Base-by-base conservation (phyloP, 2,888 invertebrate genomes). In the Pollenia amentaria region DNA sequence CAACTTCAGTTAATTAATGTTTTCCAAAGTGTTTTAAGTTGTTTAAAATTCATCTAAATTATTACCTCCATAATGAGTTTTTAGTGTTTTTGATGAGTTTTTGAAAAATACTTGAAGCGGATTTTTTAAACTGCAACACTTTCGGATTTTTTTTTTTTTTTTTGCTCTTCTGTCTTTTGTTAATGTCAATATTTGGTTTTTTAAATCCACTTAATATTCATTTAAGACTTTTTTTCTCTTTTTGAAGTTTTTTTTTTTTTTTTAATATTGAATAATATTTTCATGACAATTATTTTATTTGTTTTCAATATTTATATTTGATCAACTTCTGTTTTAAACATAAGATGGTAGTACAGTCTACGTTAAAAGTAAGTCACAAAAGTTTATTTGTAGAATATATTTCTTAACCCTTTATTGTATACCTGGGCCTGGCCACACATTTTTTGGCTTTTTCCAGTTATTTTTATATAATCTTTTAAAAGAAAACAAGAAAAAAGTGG, bases 1-100 rank as follows among this genome's bases (percentile, higher is more conserved):
- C 48, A 29, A 10, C 44, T 70, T 18, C n/a, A 57, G 60, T 82
- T 76, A 82, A 82, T 82, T 76, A 82, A 82, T 72, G 80, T 64
- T 57, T 65, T 55, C 14, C 12, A 42, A 78, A 79, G 82, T 83
- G 75, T 79, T 73, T 78, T 48, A 55, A 65, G 53, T 62, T 46
- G 62, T 82, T 81, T 73, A 44, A 42, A 51, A 64, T 38, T 64
- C 18, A 8, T 55, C 9, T 64, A 78, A 75, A 85, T 79, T 86
- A 75, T 73, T 82, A 57, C 40, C 48, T 62, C 16, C 53, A 86
- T 86, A 83, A 86, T 86, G 86, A 57, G 75, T 69, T 83, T 86
- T 83, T 57, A 16, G 69, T 86, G 86, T 85, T 72, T 70, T 65
- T 76, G 18, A 46, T 14, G 72, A 72, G 60, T 70, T 72, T 60